phyloP scores from a whole-genome alignment of 2,888 invertebrate genomes.

The Diaphora mendica region DNA sequence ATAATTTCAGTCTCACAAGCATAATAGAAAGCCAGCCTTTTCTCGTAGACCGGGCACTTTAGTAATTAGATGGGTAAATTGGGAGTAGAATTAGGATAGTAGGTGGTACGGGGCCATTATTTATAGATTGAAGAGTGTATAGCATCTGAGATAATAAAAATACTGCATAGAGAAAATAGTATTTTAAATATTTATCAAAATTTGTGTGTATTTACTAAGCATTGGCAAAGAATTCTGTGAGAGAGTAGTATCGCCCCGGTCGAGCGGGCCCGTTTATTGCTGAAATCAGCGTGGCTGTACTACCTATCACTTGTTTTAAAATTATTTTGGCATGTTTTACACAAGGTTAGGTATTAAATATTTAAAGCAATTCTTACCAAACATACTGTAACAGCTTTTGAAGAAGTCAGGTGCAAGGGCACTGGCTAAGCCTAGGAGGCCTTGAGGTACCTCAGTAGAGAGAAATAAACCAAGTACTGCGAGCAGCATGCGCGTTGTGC shows the following conservation, averaged over 20 bases:
- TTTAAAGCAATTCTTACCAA: conserved; percentile 86
- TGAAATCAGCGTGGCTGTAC: too few relatives aligned
- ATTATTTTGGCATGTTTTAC: background rate
- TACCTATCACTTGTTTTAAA: background rate
- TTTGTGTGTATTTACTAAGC: too few relatives aligned
- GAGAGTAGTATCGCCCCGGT: too few relatives aligned
- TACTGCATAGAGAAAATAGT: too few relatives aligned
- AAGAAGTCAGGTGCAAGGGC: conserved; percentile 92
- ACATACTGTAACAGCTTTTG: conserved; percentile 92
- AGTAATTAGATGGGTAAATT: background rate
- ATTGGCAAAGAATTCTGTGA: too few relatives aligned
- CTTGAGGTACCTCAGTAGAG: conserved; percentile 96
- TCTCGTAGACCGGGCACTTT: background rate
- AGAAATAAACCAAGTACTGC: conserved; percentile 95
- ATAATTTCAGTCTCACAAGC: background rate
- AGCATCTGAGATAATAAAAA: too few relatives aligned
- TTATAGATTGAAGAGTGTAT: background rate
- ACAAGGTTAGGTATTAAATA: background rate
- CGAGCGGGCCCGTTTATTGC: too few relatives aligned
- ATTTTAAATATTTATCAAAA: too few relatives aligned
- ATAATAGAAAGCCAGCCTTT: background rate
- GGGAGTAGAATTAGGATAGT: background rate
- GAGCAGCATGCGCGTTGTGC: conserved; percentile 95
- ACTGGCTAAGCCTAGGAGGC: conserved; percentile 92
- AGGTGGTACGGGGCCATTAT: background rate